Base-by-base conservation (phyloP, 35 echinoderm and acorn worm species). In the Apostichopus californicus region DNA sequence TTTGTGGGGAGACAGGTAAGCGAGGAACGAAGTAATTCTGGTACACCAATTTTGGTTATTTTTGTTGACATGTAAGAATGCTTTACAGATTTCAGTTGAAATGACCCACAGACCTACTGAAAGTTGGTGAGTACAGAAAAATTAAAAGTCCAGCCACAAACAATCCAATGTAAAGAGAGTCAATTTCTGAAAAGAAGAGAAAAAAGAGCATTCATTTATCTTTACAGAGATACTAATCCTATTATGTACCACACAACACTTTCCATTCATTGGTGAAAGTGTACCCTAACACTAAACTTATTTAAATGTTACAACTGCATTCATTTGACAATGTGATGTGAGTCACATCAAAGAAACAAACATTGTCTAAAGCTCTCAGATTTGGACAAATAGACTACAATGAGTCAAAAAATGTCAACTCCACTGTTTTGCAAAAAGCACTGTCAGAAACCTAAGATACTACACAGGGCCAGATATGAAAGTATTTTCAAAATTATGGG, bases 111-210 rank as follows among this genome's bases (percentile, higher is more conserved):
- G 34, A 46, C 34, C 34, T 46, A 46, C 34, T 68, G 64, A 68
- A 68, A 68, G 18, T 68, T 68, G 18, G 18, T 68, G 18, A 68
- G 64, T 14, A 75, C 23, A 96, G 58, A 78, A 93, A 96, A 0
- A 98, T 6, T 17, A 92, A 53, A 58, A 98, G 10, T n/a, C 96
- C 96, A 71, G 89, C 64, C 15, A 94, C 14, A 64, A 94, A 92
- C 13, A 96, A 54, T 56, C 87, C 77, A 2, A 95, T 21, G 78
- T 93, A 98, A 20, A 86, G 52, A 9, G 73, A 1, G 92, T 98
- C 88, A 79, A 92, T 65, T 79, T 1, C 96, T 98, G 82, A 63
- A 55, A 81, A 92, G 34, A 77, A 54, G 78, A 91, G 92, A 80
- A 71, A 90, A 78, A 95, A 93, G 14, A 66, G 34, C 22, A 23